A percentile compares a stretch with the other conserved stretches of the same genome.
These are phyloP conservation scores for Malurus elegans DNA, from an alignment of 2,113 vertebrate genomes.

Conservation along the genomic window DNA sequence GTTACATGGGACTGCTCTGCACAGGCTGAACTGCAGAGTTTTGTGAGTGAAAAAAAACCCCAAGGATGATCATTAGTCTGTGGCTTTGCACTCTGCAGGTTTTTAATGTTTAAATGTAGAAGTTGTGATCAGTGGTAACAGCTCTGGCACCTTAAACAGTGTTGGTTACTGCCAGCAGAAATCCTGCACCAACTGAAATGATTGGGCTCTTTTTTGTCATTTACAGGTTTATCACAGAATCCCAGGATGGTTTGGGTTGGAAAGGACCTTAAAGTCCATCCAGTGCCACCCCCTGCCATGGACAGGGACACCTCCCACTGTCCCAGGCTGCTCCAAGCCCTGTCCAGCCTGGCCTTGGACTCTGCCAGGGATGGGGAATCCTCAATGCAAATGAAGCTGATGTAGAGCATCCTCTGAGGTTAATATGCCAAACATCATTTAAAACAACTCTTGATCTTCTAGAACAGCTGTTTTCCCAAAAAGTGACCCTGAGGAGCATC, in stretches of 20 bases:
- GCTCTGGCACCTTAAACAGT: not conserved
- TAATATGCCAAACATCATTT: not conserved
- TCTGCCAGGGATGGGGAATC: not conserved
- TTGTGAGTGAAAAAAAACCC: fast-evolving
- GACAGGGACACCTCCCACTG: not conserved
- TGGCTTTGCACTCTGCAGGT: not conserved
- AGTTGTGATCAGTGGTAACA: not conserved
- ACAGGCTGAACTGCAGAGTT: not conserved
- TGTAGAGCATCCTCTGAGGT: not conserved
- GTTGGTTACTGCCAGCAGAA: not conserved
- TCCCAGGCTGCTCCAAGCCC: not conserved
- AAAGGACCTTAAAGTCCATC: not conserved
- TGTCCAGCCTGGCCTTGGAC: fast-evolving
- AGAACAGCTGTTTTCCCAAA: not conserved
- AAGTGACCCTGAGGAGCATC: not conserved
- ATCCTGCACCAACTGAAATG: not conserved
- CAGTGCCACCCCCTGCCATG: not conserved
- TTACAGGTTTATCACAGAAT: not conserved
- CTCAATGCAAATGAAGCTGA: not conserved
- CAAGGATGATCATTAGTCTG: not conserved
- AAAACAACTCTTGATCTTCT: not conserved
- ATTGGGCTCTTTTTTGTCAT: too few relatives aligned
- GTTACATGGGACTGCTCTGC: not conserved
- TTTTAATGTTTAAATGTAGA: not conserved
- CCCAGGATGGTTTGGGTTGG: not conserved